Evolutionary conservation across 2,797 vertebrate genomes (phyloP).

Genomic region (Propithecus perrieri): DNA sequence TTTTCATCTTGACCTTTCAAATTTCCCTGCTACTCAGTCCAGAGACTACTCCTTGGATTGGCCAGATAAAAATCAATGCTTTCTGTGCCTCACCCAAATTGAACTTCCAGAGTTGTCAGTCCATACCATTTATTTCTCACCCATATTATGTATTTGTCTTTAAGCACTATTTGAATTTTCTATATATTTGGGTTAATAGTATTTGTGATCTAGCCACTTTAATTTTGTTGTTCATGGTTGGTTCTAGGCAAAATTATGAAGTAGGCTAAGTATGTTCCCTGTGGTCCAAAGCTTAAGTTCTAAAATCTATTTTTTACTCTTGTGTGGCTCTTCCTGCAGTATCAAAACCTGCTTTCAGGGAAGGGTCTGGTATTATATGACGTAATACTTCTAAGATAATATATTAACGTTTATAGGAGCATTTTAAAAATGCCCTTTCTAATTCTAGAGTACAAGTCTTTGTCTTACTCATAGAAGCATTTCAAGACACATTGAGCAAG

Average conservation of each 20-base stretch:
- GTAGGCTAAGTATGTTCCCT: neutral
- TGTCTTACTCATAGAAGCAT: neutral
- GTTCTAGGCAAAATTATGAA: neutral
- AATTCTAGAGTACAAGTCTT: neutral
- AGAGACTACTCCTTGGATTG: neutral
- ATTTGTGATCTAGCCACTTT: neutral
- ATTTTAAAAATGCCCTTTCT: neutral
- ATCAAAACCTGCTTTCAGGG: neutral
- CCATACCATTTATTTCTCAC: neutral
- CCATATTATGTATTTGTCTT: neutral
- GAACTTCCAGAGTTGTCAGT: neutral
- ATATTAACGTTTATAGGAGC: neutral
- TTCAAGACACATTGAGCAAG: neutral
- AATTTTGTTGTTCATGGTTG: neutral
- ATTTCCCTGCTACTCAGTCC: neutral
- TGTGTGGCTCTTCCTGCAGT: neutral
- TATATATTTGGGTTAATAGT: neutral
- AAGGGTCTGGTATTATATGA: neutral
- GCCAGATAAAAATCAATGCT: neutral
- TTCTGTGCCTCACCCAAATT: neutral
- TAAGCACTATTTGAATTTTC: neutral
- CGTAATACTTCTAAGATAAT: neutral
- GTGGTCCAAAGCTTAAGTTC: neutral
- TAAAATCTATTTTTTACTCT: neutral
- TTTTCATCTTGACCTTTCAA: neutral